A percentile compares a stretch with the other conserved stretches of the same genome.
Conservation (phyloP, 2,797 vertebrate genomes). For the Channallabes apus region DNA sequence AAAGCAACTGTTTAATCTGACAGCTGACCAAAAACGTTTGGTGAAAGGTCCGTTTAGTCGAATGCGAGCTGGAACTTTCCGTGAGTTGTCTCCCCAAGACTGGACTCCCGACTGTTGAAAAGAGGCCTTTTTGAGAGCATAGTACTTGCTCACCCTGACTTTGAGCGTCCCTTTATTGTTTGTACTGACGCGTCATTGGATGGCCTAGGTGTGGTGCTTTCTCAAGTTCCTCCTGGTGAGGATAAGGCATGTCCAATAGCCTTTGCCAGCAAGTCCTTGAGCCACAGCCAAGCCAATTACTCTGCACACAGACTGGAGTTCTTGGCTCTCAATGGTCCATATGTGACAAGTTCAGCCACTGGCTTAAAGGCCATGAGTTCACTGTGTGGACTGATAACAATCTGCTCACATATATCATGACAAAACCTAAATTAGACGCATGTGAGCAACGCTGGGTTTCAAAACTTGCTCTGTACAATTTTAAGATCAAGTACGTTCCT, state of each 20-base stretch:
- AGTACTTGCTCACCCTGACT: too few relatives aligned
- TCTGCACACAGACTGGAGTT: neutral
- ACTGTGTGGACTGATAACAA: neutral
- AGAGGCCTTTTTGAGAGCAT: conserved; percentile 10
- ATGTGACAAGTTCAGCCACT: conserved; percentile 5
- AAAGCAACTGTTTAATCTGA: conserved; percentile 24
- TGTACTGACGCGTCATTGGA: conserved; percentile 37
- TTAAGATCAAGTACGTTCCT: conserved; percentile 10
- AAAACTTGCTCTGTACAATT: neutral
- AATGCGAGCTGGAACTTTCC: conserved; percentile 12
- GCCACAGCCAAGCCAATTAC: neutral
- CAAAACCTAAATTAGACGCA: neutral
- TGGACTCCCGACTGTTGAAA: conserved; percentile 35
- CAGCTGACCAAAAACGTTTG: neutral
- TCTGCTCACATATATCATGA: neutral
- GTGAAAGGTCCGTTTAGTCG: too few relatives aligned
- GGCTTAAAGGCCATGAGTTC: neutral
- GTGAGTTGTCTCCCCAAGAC: conserved; percentile 14
- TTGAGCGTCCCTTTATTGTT: conserved; percentile 22
- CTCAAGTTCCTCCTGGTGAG: too few relatives aligned
- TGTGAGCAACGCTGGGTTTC: conserved; percentile 15
- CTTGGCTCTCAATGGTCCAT: neutral
- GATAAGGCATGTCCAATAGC: too few relatives aligned
- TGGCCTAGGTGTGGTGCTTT: conserved; percentile 33
- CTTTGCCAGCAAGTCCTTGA: too few relatives aligned